Percentiles rank a stretch among this genome's conserved stretches.
Evolutionary conservation across 2,888 invertebrate species (phyloP).

Genomic region (Crepidodera aurea): DNA sequence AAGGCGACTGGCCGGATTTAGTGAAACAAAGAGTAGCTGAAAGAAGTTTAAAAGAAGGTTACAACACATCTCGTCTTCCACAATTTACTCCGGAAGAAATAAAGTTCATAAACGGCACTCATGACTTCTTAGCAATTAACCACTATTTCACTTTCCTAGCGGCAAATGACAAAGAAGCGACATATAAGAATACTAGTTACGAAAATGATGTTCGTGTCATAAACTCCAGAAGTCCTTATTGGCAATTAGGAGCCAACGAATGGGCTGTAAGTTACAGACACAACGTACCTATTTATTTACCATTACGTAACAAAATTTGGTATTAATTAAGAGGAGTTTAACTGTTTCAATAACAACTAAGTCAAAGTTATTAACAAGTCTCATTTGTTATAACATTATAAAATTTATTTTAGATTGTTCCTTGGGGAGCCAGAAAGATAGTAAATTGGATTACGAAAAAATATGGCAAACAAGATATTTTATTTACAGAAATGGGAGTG

Average conservation of each 20-base stretch:
- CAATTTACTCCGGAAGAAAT: conserved; percentile 69
- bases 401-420: conserved; percentile 9
- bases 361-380: too few relatives aligned
- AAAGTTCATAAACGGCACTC: conserved; percentile 66
- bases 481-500: conserved; percentile 21
- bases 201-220: conserved; percentile 24
- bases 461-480: conserved; percentile 10
- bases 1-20: conserved; percentile 71
- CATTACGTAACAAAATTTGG: too few relatives aligned
- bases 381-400: too few relatives aligned
- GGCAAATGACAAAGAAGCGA: conserved; percentile 21
- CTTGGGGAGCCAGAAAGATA: neutral
- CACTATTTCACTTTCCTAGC: conserved; percentile 69
- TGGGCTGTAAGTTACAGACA: conserved; percentile 6
- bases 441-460: conserved; percentile 9
- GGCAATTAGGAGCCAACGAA: conserved; percentile 22
- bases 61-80: conserved; percentile 69
- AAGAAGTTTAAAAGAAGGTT: conserved; percentile 61
- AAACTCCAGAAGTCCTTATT: conserved; percentile 13
- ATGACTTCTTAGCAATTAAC: conserved; percentile 80
- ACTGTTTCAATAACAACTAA: too few relatives aligned
- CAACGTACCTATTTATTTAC: too few relatives aligned
- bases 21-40: conserved; percentile 69
- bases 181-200: conserved; percentile 22
- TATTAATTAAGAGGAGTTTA: too few relatives aligned